Conservation (phyloP, 2,888 invertebrate genomes). For the Cremastinae sp. region DNA sequence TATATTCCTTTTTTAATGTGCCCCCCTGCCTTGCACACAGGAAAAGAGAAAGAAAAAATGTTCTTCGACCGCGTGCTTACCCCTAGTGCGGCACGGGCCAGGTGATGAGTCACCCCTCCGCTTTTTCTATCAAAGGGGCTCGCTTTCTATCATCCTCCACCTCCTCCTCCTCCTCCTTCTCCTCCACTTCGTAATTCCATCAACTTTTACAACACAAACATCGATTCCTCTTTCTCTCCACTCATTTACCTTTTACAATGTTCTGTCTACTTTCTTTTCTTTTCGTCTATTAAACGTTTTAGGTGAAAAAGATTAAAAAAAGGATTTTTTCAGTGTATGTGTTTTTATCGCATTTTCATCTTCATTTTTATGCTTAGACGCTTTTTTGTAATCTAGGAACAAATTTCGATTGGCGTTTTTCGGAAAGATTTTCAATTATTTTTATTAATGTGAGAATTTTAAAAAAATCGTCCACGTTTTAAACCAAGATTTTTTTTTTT, state of each 20-base stretch:
- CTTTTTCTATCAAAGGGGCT: constrained; percentile 64
- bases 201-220: constrained; percentile 38
- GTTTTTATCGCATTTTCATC: no score
- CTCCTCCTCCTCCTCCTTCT: constrained; percentile 26
- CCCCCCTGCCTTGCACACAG: constrained; percentile 36
- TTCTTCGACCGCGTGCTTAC: constrained; percentile 26
- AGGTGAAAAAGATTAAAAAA: no score
- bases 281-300: constrained; percentile 28
- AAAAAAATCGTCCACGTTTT: no score
- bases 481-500: no score
- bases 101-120: constrained; percentile 78
- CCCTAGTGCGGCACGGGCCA: constrained; percentile 68
- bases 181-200: constrained; percentile 33
- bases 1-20: constrained; percentile 29
- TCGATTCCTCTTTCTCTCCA: constrained; percentile 42
- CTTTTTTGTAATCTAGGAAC: no score
- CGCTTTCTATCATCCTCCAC: constrained; percentile 63
- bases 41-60: constrained; percentile 35
- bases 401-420: no score
- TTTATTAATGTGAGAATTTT: no score
- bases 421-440: no score
- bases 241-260: constrained; percentile 32
- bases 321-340: no score
- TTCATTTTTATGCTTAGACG: no score
- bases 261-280: background rate